These are phyloP conservation scores for Lumbricus terrestris DNA, from an alignment of 2,888 invertebrate species.

Conservation along the genomic window DNA sequence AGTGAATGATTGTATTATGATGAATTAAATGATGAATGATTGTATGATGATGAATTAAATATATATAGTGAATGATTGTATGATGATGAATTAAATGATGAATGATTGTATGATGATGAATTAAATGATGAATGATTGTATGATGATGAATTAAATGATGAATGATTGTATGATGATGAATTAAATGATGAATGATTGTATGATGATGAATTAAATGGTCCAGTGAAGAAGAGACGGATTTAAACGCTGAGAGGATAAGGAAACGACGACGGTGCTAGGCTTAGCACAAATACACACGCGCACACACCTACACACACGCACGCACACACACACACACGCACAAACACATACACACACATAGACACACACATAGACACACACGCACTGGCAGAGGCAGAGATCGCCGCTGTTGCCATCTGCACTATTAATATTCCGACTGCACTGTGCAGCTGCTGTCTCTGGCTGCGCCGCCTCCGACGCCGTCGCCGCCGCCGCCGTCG, in stretches of 20 bases:
- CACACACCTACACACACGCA: too few species aligned
- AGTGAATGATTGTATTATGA: too few species aligned
- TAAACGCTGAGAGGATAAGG: background rate
- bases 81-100: background rate
- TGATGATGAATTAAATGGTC: background rate
- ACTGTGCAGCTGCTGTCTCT: too few species aligned
- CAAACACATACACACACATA: too few species aligned
- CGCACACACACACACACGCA: too few species aligned
- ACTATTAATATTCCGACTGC: conserved; percentile 3
- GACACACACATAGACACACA: background rate
- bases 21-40: too few species aligned
- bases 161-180: too few species aligned
- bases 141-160: background rate
- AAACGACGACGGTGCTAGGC: background rate
- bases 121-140: too few species aligned
- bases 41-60: background rate
- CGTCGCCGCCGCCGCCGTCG: too few species aligned
- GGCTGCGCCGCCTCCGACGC: background rate
- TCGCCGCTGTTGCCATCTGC: background rate
- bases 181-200: too few species aligned
- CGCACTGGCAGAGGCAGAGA: background rate
- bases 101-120: too few species aligned
- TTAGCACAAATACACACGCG: background rate
- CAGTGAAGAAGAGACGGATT: background rate
- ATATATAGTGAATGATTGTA: too few species aligned